Conservation (phyloP, 2,113 vertebrate species). For the Toxotes jaculatrix region DNA sequence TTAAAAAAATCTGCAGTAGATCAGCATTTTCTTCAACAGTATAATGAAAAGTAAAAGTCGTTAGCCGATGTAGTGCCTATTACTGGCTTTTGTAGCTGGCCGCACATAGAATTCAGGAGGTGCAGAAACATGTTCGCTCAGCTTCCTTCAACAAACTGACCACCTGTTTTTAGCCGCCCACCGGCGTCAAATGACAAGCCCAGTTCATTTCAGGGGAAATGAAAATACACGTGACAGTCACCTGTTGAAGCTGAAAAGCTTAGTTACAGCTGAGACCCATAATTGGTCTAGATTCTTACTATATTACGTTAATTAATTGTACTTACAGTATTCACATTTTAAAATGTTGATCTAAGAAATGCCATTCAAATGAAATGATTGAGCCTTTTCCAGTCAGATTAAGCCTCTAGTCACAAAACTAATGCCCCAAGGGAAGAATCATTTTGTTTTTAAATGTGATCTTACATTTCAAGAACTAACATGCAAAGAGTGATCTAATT, state of each 20-base stretch:
- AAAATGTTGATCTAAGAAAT: conserved; percentile 16
- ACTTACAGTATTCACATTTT: neutral
- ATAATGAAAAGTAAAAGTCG: neutral
- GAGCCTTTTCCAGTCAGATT: neutral
- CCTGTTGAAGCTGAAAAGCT: neutral
- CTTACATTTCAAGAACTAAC: conserved; percentile 23
- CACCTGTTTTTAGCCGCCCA: conserved; percentile 47
- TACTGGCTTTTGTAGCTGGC: neutral
- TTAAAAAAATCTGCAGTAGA: no score
- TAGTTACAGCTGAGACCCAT: neutral
- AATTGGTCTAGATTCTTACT: conserved; percentile 13
- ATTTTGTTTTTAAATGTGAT: conserved; percentile 20
- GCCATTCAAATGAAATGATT: conserved; percentile 11
- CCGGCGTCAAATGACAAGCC: conserved; percentile 48
- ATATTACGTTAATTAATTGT: neutral
- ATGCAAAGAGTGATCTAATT: conserved; percentile 46
- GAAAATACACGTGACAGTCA: conserved; percentile 19
- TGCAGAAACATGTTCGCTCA: conserved; percentile 14
- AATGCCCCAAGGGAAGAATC: neutral
- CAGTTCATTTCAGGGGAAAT: conserved; percentile 38
- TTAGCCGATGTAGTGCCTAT: neutral
- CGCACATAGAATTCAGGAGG: neutral
- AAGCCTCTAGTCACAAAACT: conserved; percentile 3
- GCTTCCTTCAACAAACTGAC: conserved; percentile 11
- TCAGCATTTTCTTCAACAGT: neutral